Base-by-base conservation (phyloP, 2,888 invertebrate species). In the Psococerastis gibbosa region DNA sequence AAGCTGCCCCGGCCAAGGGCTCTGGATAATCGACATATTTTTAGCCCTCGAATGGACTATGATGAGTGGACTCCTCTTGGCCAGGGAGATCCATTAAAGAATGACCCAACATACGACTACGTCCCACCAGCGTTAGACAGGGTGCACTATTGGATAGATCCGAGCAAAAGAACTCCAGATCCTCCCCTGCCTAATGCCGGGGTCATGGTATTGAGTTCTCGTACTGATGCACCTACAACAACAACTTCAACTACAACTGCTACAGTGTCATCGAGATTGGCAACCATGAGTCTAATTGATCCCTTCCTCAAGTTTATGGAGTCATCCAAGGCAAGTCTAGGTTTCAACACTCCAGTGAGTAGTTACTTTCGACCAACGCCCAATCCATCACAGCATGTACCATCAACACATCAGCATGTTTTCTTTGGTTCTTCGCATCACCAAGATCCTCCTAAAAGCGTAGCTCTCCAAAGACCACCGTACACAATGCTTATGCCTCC, bases 41-140 rank as follows among this genome's bases (percentile, higher is more conserved):
- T 79, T 54, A 74, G 76, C 1, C 82, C 81, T 1, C 71, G 80
- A 11, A 73, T 82, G 71, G 80, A 83, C 57, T 83, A 82, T 59
- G 80, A 82, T 53, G 81, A 82, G 60, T 84, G 83, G 84, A 79
- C 78, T 49, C 84, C 84, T 0, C 68, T 84, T 34, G 84, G 83
- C 3, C 73, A 78, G 45, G 82, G 83, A 0, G 82, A 84, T 59
- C 83, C 83, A 0, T 57, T 84, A 35, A 79, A 80, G 53, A 82
- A 83, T 56, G 83, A 84, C 56, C 84, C 84, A 6, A 84, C 84
- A 1, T 83, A 78, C 57, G 83, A 83, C 57, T 84, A 84, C 57
- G 80, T 82, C 45, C 84, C 84, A 1, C 84, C 84, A 1, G 76
- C 79, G 2, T 60, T 83, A 32, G 81, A 82, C 49, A 65, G 75